Base-by-base conservation (phyloP, 1,140 invertebrate species). In the Plodia interpunctella region DNA sequence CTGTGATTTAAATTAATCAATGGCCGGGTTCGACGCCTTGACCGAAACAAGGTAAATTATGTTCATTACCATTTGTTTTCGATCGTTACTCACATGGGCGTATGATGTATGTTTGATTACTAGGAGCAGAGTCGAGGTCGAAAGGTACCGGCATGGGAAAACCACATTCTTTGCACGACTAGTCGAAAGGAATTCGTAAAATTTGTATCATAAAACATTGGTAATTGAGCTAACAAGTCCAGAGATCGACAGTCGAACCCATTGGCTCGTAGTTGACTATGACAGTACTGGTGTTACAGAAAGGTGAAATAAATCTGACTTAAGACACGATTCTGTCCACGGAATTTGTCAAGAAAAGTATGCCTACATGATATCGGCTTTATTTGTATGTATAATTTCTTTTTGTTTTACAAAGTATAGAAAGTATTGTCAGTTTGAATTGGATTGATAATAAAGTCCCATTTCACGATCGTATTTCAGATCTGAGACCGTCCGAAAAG, bases 71-170 rank as follows among this genome's bases (percentile, higher is more conserved):
- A 44, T 15, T 44, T 15, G 38, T 44, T 44, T 44, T 44, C 38
- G 38, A 44, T 17, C 13, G 15, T 44, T 3, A 15, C 38, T 44
- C 38, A 44, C 38, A n/a, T 44, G 10, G 38, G 5, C 13, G 10
- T 44, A 17, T 44, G 38, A 17, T 59, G 49, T 53, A 32, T 58
- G 55, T 54, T 65, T 49, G 59, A 49, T 66, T 52, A 61, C 62
- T 72, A 75, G 21, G 58, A 54, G 55, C 62, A 58, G 63, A 21
- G 49, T 52, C 63, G 59, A 53, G 54, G 57, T 49, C 44, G 51
- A 59, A 66, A 74, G 72, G 72, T 74, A 67, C 49, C 55, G 51
- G 25, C 28, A 51, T 53, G 38, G 38, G 38, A 10, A 15, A 44
- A 17, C 38, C 38, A 44, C 51, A 25, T 15, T 53, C 49, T 10